Conservation (phyloP, 2,113 vertebrate species). For the Chrysochloris asiatica region DNA sequence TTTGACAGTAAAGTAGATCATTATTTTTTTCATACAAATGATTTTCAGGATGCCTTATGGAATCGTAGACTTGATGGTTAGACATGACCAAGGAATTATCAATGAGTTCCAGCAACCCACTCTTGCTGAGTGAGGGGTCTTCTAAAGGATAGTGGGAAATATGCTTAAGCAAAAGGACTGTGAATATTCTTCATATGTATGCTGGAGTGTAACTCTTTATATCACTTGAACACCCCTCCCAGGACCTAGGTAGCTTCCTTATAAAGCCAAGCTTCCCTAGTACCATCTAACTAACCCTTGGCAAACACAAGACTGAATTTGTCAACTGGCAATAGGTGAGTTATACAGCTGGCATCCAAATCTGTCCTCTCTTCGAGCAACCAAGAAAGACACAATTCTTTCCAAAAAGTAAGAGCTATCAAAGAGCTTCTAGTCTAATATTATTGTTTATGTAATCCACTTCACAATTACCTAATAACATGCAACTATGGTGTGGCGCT, state of each 20-base stretch:
- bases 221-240: background rate
- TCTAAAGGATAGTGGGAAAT: background rate
- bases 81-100: background rate
- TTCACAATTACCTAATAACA: conserved; percentile 43
- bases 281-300: background rate
- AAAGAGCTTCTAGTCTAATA: background rate
- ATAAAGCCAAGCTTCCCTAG: background rate
- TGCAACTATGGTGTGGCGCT: too few species aligned
- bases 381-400: background rate
- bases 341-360: background rate
- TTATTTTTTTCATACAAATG: background rate
- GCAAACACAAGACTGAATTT: background rate
- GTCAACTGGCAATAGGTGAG: background rate
- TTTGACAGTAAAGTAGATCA: background rate
- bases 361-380: background rate
- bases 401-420: background rate
- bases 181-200: background rate
- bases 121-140: background rate
- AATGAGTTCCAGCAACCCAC: background rate
- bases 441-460: background rate
- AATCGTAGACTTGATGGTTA: background rate
- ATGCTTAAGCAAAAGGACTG: background rate
- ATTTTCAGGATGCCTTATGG: background rate
- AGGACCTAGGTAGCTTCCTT: background rate
- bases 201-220: background rate